phyloP scores from a whole-genome alignment of 2,797 vertebrate genomes.

The Sebastes hubbsi region DNA sequence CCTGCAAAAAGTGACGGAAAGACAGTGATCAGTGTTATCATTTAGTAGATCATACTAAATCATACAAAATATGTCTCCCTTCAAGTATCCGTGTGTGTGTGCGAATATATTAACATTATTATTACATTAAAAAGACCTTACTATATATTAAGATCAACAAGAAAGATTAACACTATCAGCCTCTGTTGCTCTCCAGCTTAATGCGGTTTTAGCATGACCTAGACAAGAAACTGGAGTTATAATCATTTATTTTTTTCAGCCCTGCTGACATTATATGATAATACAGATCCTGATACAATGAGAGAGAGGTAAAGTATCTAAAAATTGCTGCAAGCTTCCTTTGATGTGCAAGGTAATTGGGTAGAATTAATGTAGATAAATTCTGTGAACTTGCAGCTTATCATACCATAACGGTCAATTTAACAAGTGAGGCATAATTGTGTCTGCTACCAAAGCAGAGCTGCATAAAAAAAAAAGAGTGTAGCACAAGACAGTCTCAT shows the following conservation, averaged over 20 bases:
- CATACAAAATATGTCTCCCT: conserved; percentile 9
- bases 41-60: conserved; percentile 42
- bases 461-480: conserved; percentile 24
- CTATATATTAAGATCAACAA: conserved; percentile 36
- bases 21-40: conserved; percentile 31
- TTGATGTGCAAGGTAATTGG: conserved; percentile 57
- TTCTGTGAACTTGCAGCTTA: conserved; percentile 48
- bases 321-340: conserved; percentile 25
- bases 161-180: conserved; percentile 33
- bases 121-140: conserved; percentile 25
- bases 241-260: neutral
- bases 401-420: conserved; percentile 60
- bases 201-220: conserved; percentile 20
- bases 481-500: conserved; percentile 11
- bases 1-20: conserved; percentile 66
- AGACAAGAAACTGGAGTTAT: neutral
- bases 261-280: neutral
- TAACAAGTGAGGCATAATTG: conserved; percentile 54
- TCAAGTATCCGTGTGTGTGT: neutral
- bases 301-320: conserved; percentile 22
- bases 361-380: conserved; percentile 61
- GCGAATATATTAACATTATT: conserved; percentile 32
- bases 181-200: conserved; percentile 17
- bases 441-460: conserved; percentile 21
- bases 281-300: conserved; percentile 10